A percentile compares a stretch with the other conserved stretches of the same genome.
These are phyloP conservation scores for Bilobella aurantiaca DNA, from an alignment of 1,140 invertebrate genomes.

Conservation along the genomic window DNA sequence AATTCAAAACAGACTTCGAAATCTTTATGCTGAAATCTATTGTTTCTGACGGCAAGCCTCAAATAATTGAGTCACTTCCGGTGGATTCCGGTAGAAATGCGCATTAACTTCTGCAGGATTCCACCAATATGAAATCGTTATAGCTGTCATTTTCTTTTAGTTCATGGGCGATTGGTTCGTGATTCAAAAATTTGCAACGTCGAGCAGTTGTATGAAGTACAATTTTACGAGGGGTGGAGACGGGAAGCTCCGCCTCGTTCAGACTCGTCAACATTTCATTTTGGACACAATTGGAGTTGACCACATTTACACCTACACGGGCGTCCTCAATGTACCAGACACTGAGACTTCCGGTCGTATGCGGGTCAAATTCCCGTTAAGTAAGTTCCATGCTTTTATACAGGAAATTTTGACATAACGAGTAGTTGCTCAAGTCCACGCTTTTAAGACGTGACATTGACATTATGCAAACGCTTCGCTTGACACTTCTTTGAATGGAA, in stretches of 20 bases:
- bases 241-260: constrained; percentile 55
- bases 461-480: no score
- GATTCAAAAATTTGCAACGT: constrained; percentile 69
- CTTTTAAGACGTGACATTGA: no score
- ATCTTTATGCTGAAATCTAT: no score
- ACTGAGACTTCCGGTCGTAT: constrained; percentile 55
- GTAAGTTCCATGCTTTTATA: no score
- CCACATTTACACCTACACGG: constrained; percentile 24
- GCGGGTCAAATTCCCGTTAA: constrained; percentile 65
- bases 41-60: no score
- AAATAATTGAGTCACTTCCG: no score
- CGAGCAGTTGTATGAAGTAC: constrained; percentile 64
- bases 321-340: constrained; percentile 54
- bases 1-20: no score
- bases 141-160: constrained; percentile 40
- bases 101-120: no score
- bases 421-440: no score
- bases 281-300: constrained; percentile 27
- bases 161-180: constrained; percentile 70
- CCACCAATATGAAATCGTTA: neutral
- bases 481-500: no score
- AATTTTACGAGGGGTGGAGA: constrained; percentile 56
- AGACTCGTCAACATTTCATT: constrained; percentile 48
- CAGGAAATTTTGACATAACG: no score
- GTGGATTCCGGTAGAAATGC: no score